Base-by-base conservation (phyloP, 2,797 vertebrate species). In the Gadopsis marmoratus region DNA sequence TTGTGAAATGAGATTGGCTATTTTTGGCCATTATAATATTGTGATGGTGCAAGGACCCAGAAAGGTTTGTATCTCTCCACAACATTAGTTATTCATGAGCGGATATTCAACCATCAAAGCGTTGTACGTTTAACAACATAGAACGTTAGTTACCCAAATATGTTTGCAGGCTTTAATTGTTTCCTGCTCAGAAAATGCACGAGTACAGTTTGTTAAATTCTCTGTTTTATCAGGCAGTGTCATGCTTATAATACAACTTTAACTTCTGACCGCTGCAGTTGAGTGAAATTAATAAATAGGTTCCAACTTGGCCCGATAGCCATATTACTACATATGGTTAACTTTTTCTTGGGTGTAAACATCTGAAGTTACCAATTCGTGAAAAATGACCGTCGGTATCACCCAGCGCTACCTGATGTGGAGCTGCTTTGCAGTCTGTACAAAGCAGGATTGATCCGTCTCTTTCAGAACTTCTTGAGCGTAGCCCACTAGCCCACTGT, bases 401-500 rank as follows among this genome's bases (percentile, higher is more conserved):
- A 9, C 11, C 8, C 21, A 6, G 64, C n/a, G 80, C 14, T 94
- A 99, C 98, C 98, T 98, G 88, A 92, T 79, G 67, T 99, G 97
- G 31, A 99, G 97, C 62, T 98, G 98, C 84, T 98, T 99, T 23
- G 98, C 98, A 1, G 97, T 99, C 95, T 99, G 98, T 37, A 99
- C 98, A 41, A 99, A 99, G 91, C 98, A 99, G 58, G 98, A 99
- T 45, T 98, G 98, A 73, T 99, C 98, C 0, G 97, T 98, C 94
- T 99, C 98, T 76, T 99, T 99, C 70, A 99, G 96, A 31, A 99
- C 98, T 91, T 99, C 98, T 88, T 99, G 98, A 21, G 98, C 98
- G 2, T 98, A 99, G 69, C 98, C 98, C 71, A 99, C 97, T 0
- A 99, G 95, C 1, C 98, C 98, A 3, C 92, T 98, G 93, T 98